Evolutionary conservation across 2,888 invertebrate genomes (phyloP).

Genomic region (Lycaena phlaeas): DNA sequence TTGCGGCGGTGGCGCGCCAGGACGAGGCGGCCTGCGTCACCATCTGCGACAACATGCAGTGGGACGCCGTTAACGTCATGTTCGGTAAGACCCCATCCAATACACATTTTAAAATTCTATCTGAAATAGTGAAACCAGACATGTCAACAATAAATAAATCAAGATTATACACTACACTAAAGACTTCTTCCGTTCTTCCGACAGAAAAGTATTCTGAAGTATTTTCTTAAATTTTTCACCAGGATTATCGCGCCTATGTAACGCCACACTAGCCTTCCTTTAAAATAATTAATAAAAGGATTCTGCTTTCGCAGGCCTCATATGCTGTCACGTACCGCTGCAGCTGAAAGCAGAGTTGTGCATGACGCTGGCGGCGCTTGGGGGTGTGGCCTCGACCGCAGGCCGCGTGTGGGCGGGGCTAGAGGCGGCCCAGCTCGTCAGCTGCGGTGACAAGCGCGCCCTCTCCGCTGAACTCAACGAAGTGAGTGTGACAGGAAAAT

Average conservation of each 20-base stretch:
- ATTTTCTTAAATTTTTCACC: too few relatives aligned
- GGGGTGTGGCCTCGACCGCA: slow-evolving; percentile 83
- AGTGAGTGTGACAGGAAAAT: too few relatives aligned
- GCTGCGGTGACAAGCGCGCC: slow-evolving; percentile 74
- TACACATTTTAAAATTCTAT: too few relatives aligned
- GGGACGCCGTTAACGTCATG: slow-evolving; percentile 86
- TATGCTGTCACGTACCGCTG: slow-evolving; percentile 90
- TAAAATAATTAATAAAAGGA: too few relatives aligned
- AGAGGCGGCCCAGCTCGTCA: slow-evolving; percentile 85
- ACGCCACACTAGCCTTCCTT: too few relatives aligned
- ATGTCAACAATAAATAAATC: too few relatives aligned
- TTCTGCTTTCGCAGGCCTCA: slow-evolving; percentile 78
- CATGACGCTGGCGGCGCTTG: slow-evolving; percentile 83
- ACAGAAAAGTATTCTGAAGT: too few relatives aligned
- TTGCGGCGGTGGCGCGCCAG: slow-evolving; percentile 83
- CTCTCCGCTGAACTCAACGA: slow-evolving; percentile 91
- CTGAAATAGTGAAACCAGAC: too few relatives aligned
- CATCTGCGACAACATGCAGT: slow-evolving; percentile 90
- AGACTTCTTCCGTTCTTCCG: too few relatives aligned
- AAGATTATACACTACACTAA: too few relatives aligned
- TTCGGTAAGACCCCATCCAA: slow-evolving; percentile 70
- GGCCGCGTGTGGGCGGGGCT: slow-evolving; percentile 88
- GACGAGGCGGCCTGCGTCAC: slow-evolving; percentile 87
- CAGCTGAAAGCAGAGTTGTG: slow-evolving; percentile 88
- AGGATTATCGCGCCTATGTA: too few relatives aligned